phyloP scores from a whole-genome alignment of 2,888 invertebrate species.

The Pollenia griseotomentosa region DNA sequence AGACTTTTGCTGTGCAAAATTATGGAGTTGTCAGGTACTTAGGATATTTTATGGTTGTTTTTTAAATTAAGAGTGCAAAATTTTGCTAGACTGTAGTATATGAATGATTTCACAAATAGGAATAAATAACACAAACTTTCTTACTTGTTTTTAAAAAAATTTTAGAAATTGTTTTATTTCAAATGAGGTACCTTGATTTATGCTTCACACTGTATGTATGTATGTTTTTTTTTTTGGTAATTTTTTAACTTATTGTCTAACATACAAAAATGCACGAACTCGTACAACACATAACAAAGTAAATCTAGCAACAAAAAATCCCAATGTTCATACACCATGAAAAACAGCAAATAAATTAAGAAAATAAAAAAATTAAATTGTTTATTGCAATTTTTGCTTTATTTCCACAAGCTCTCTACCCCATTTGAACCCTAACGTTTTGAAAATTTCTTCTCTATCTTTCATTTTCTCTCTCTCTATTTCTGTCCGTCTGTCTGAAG shows the following conservation, averaged over 20 bases:
- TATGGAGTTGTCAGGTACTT: no score
- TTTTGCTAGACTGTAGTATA: no score
- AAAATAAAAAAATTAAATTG: conserved; percentile 3
- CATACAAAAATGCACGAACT: neutral
- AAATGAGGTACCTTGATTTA: no score
- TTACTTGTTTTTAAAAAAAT: no score
- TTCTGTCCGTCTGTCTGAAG: conserved; percentile 5
- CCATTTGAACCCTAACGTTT: conserved; percentile 9
- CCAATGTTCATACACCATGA: conserved; percentile 38
- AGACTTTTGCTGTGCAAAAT: no score
- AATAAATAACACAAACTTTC: no score
- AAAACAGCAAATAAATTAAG: conserved; percentile 16
- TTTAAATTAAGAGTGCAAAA: no score
- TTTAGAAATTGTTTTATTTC: no score
- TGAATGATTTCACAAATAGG: no score
- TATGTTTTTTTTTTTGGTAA: neutral
- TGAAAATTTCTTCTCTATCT: neutral
- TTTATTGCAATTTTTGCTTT: conserved; percentile 11
- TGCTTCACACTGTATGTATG: no score
- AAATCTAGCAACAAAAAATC: neutral
- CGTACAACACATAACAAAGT: conserved; percentile 2
- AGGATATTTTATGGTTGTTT: no score
- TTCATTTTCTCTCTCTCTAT: neutral
- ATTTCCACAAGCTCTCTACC: conserved; percentile 2
- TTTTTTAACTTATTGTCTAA: conserved; percentile 17